Base-by-base conservation (phyloP, 1,140 invertebrate species). In the Macrocentrus cingulum region DNA sequence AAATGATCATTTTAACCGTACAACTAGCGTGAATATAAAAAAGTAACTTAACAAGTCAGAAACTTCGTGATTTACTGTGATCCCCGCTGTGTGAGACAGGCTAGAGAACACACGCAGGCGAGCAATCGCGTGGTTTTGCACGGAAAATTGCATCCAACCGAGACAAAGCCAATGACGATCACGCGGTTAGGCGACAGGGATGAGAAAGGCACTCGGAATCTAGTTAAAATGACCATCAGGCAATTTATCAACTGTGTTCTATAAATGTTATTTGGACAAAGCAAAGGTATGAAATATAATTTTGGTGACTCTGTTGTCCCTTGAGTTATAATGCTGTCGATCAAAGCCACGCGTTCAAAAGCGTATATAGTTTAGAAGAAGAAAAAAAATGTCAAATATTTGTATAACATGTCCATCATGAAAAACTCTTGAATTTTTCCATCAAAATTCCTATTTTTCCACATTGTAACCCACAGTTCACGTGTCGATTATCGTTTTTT, bases 401-500 rank as follows among this genome's bases (percentile, higher is more conserved):
- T 29, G 25, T 5, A 29, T 29, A 29, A 29, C 25, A 29, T 4
- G 9, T 9, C 4, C 25, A 29, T 4, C 4, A 29, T 29, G 4
- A 29, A 29, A 29, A 29, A 29, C 25, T 29, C 25, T 4, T 9
- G 25, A 29, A 4, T 29, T 29, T 29, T 29, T 29, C 25, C 25
- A 29, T 29, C 25, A 29, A 4, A 29, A 29, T 29, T 29, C 25
- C 9, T 29, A 9, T 5, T 29, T n/a, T n/a, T n/a, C n/a, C n/a
- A n/a, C n/a, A n/a, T n/a, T n/a, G n/a, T n/a, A 29, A 29, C 4
- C 25, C 9, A 5, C 25, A 29, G 25, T 29, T n/a, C n/a, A 61
- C 52, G 29, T 48, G 67, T 70, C 63, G 65, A 67, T 65, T 61
- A 61, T 61, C 52, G 57, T 55, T 56, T 23, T 39, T 41, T 45